Evolutionary conservation across 2,113 vertebrate genomes (phyloP).

Genomic region (Mustelus asterias): DNA sequence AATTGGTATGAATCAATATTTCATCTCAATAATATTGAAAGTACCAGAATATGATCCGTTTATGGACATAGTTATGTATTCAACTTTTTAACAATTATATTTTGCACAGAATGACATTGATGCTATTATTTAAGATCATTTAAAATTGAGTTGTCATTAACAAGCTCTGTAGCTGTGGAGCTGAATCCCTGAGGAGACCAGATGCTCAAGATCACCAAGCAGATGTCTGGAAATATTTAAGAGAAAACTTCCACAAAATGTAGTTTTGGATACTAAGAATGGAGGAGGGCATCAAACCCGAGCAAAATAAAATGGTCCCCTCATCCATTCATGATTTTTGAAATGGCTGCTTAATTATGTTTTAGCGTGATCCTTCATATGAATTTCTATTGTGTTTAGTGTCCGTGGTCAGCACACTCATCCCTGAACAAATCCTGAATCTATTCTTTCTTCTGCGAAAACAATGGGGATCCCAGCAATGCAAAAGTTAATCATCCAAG

Average conservation of each 20-base stretch:
- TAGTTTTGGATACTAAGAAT: background rate
- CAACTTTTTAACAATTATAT: background rate
- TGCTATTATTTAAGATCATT: constrained; percentile 18
- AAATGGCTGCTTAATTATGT: background rate
- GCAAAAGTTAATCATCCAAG: background rate
- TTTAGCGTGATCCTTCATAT: background rate
- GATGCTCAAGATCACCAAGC: background rate
- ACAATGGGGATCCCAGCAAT: background rate
- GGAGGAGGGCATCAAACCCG: background rate
- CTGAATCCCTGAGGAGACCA: constrained; percentile 1
- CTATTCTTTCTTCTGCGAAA: background rate
- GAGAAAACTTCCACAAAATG: background rate
- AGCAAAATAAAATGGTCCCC: background rate
- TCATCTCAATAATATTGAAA: background rate
- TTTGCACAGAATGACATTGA: background rate
- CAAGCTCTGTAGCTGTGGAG: constrained; percentile 22
- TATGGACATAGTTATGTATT: background rate
- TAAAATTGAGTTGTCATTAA: background rate
- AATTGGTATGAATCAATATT: background rate
- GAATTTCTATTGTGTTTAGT: background rate
- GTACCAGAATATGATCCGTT: background rate
- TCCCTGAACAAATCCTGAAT: background rate
- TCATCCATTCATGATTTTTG: background rate
- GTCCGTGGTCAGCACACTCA: background rate
- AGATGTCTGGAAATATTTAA: constrained; percentile 12